Conservation (phyloP, 30 jellyfish, hydroid and myxozoan genomes). For the Turritopsis dohrnii region DNA sequence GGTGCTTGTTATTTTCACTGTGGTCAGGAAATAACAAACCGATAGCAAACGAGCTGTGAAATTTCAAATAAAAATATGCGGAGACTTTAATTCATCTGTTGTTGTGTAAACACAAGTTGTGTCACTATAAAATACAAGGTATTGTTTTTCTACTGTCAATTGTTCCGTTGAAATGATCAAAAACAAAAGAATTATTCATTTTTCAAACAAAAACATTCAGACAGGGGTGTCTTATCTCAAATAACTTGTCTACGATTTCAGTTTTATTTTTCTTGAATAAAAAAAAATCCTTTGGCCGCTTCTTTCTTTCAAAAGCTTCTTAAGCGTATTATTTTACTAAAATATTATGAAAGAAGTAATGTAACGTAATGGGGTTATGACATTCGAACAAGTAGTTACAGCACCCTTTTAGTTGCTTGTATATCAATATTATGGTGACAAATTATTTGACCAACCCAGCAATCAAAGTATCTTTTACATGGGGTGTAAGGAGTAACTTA, state of each 20-base stretch:
- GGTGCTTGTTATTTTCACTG: background rate
- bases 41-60: background rate
- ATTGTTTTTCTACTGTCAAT: background rate
- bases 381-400: background rate
- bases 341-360: background rate
- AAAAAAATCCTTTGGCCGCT: background rate
- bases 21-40: background rate
- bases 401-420: background rate
- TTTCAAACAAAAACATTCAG: background rate
- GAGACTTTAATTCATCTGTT: background rate
- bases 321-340: background rate
- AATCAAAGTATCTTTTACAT: background rate
- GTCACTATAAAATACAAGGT: background rate
- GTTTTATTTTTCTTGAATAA: background rate
- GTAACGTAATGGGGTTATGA: background rate
- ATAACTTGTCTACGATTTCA: background rate
- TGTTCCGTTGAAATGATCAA: background rate
- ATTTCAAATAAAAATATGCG: background rate
- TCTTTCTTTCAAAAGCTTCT: background rate
- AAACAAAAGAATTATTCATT: background rate
- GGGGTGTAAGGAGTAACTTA: background rate
- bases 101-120: background rate
- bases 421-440: background rate
- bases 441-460: background rate
- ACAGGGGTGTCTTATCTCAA: background rate